These are phyloP conservation scores for Acanthopagrus latus DNA, from an alignment of 2,797 vertebrate genomes.

Conservation along the genomic window DNA sequence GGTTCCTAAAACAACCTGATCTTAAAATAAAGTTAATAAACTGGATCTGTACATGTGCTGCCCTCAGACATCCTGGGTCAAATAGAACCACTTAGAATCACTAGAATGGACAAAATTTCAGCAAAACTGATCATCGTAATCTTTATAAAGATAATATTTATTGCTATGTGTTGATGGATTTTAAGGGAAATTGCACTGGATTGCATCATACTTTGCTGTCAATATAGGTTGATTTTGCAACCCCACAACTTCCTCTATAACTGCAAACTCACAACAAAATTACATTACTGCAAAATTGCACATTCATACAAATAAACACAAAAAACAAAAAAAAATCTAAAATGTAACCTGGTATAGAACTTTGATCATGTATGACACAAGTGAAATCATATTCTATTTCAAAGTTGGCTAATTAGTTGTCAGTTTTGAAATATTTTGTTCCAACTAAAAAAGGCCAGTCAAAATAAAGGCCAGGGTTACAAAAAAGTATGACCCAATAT, in stretches of 20 bases:
- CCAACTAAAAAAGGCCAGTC: not conserved
- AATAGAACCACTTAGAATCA: not conserved
- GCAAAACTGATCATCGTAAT: not conserved
- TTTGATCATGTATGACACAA: not conserved
- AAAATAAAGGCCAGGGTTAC: not conserved
- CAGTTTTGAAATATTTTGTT: conserved; percentile 1
- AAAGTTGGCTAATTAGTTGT: not conserved
- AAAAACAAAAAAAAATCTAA: not conserved
- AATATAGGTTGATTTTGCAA: not conserved
- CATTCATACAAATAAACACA: not conserved
- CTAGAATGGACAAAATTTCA: not conserved
- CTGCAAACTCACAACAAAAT: not conserved
- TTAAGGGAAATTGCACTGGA: not conserved
- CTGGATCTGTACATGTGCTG: not conserved
- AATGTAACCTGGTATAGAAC: not conserved
- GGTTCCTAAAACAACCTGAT: not conserved
- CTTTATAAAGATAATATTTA: not conserved
- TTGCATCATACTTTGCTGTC: not conserved
- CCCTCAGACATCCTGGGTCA: not conserved
- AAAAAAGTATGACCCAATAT: not conserved
- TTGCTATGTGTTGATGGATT: not conserved
- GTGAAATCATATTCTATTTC: not conserved
- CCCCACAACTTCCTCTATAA: not conserved
- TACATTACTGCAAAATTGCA: not conserved
- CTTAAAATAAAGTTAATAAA: not conserved